Evolutionary conservation across 2,113 vertebrate species (phyloP).

Genomic region (Amazona guildingii): DNA sequence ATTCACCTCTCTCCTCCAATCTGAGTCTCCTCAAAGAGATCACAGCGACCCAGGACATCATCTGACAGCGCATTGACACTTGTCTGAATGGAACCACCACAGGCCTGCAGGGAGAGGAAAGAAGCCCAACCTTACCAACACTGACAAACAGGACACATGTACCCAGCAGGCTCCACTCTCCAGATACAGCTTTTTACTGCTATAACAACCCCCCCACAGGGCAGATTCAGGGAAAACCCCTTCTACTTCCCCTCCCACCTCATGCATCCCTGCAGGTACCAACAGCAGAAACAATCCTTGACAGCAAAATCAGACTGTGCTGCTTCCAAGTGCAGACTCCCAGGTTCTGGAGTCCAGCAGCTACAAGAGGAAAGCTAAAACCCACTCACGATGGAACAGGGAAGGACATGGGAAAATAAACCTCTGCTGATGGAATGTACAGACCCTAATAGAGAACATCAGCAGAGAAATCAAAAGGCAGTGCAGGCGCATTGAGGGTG

Average conservation of each 20-base stretch:
- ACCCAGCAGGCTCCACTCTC: not conserved
- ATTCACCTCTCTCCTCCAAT: constrained; percentile 93
- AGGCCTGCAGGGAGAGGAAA: constrained; percentile 78
- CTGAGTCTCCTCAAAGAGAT: constrained; percentile 92
- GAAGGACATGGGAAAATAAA: not conserved
- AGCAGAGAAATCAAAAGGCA: not conserved
- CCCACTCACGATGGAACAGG: rapidly evolving
- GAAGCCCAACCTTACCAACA: rapidly evolving
- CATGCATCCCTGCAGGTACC: not conserved
- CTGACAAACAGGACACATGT: not conserved
- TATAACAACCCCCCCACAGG: not conserved
- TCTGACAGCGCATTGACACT: constrained; percentile 82
- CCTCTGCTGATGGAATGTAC: rapidly evolving
- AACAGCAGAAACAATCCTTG: not conserved
- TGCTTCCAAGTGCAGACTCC: not conserved
- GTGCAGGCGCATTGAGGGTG: rapidly evolving
- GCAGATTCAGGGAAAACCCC: not conserved
- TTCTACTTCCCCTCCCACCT: not conserved
- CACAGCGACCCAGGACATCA: constrained; percentile 90
- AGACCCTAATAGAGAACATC: rapidly evolving
- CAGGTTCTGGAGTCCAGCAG: not conserved
- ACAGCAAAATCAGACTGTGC: not conserved
- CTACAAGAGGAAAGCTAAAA: not conserved
- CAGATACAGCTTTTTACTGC: not conserved
- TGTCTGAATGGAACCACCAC: constrained; percentile 97